phyloP scores from a whole-genome alignment of 1,140 invertebrate species.

The Trinorchestia longiramus region DNA sequence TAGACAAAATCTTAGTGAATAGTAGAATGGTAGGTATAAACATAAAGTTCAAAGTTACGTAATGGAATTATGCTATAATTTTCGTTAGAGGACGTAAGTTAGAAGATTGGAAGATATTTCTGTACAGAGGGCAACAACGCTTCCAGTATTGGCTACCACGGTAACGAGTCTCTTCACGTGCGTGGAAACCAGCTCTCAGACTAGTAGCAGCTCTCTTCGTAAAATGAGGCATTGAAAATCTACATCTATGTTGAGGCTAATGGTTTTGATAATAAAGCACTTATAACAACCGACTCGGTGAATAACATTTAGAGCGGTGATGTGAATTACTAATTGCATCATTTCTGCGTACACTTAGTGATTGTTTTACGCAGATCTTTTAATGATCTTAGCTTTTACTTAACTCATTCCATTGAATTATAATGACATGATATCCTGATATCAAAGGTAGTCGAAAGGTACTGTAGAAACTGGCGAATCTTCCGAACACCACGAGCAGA shows the following conservation, averaged over 20 bases:
- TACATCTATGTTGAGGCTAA: background rate
- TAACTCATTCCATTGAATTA: background rate
- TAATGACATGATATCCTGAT: too few species aligned
- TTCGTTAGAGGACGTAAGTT: background rate
- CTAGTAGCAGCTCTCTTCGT: background rate
- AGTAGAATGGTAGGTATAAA: background rate
- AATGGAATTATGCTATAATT: background rate
- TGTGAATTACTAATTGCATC: background rate
- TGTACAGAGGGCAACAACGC: background rate
- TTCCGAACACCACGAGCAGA: too few species aligned
- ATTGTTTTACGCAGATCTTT: background rate
- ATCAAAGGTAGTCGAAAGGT: too few species aligned
- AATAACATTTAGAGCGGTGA: background rate
- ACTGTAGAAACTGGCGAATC: too few species aligned
- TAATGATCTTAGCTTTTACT: background rate
- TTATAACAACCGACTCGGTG: background rate
- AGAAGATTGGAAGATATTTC: background rate
- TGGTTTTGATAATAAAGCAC: background rate
- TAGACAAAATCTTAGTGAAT: too few species aligned
- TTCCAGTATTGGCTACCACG: background rate
- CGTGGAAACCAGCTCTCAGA: background rate
- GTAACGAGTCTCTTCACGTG: background rate
- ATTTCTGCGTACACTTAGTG: background rate
- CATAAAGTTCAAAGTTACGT: background rate
- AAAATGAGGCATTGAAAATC: background rate